Evolutionary conservation across 2,113 vertebrate genomes (phyloP), one percentile per base, ranked within the genome.

Genomic region (Phrynosoma platyrhinos): DNA sequence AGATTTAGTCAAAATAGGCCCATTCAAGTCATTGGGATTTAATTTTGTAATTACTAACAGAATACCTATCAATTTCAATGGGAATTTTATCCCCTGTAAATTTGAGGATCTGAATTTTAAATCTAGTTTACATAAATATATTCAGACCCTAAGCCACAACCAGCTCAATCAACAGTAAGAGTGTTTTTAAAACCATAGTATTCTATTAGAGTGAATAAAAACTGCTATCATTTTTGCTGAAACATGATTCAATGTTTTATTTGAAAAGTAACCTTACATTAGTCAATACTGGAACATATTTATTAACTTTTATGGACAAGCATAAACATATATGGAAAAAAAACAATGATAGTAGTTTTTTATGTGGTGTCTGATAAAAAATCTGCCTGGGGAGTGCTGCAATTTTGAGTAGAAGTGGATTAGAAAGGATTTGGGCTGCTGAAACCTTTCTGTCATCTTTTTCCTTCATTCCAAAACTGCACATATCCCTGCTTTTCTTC

Each of bases 131-230:
- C 83, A 8, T 18, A 87, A 83, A 74, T 8, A 62, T 25, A 32
- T 79, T 16, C 42, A 89, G 75, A 90, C 79, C 3, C 40, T 90
- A 89, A 91, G 21, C n/a, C 4, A 85, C 87, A 85, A 18, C 30
- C 25, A 86, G 3, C 13, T 4, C 58, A 87, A 89, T 88, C 36
- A 69, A 36, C n/a, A 69, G 42, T 1, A 90, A 18, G 13, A 62
- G 18, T 62, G 58, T 62, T 62, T 62, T 62, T 16, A 62, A 62
- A 62, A 12, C 13, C 1, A 12, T 62, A 12, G 14, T 62, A 12
- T 62, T 62, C 18, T 62, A 62, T 62, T 62, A 62, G 58, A 62
- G 18, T 25, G 88, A 88, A 88, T 84, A 80, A 55, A 58, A 9
- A 58, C 16, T 80, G 14, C 5, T 18, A 8, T 9, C 16, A 27